Conservation (phyloP, 2,797 vertebrate species). For the Lemur catta region DNA sequence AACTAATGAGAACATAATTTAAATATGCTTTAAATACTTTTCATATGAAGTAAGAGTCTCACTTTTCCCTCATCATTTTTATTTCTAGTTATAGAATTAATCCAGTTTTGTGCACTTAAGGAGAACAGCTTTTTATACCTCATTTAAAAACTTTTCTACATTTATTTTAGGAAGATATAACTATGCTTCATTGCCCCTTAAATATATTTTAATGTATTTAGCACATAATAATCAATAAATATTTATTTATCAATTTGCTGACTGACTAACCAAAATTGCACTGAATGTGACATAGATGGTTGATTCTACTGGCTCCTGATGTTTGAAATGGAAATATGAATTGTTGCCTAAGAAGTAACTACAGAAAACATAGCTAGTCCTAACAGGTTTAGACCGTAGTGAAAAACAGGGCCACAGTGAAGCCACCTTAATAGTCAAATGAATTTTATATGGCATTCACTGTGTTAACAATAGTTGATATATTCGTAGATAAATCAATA, state of each 20-base stretch:
- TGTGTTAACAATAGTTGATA: neutral
- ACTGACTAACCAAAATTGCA: neutral
- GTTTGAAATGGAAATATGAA: neutral
- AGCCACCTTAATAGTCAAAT: neutral
- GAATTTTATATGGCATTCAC: neutral
- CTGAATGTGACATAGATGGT: neutral
- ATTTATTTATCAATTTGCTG: conserved; percentile 20
- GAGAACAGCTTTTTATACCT: neutral
- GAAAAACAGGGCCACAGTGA: neutral
- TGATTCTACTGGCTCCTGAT: neutral
- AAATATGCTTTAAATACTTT: neutral
- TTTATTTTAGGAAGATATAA: conserved; percentile 16
- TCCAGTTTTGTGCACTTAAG: neutral
- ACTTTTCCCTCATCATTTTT: conserved; percentile 2
- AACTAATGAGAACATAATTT: neutral
- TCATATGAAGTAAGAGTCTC: neutral
- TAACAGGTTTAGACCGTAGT: neutral
- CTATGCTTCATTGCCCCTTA: neutral
- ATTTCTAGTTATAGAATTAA: conserved; percentile 6
- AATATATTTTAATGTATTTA: neutral
- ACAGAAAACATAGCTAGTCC: neutral
- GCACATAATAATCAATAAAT: conserved; percentile 8
- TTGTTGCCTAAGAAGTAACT: neutral
- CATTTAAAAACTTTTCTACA: neutral
- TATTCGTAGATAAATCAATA: neutral